Base-by-base conservation (phyloP, 2,797 vertebrate species). In the Novumbra hubbsi region DNA sequence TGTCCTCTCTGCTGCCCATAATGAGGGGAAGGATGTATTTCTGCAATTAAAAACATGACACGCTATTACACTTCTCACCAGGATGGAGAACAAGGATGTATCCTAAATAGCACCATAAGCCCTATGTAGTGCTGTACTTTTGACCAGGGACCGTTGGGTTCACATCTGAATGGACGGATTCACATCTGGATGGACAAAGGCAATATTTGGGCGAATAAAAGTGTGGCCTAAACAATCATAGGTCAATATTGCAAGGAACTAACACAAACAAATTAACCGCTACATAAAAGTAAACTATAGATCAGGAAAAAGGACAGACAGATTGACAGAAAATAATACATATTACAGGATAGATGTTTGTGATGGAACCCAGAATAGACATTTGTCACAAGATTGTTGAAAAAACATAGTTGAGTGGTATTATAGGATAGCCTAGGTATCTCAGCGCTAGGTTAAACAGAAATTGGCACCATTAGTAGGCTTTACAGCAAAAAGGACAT, bases 21-120 rank as follows among this genome's bases (percentile, higher is more conserved):
- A 99, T 94, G 90, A 99, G 95, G 89, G 98, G 98, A 88, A 98
- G 94, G 94, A 99, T 94, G 93, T 98, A 98, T 93, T 96, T 98
- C 98, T 99, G 91, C 87, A 94, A 90, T 94, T 94, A 94, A 94
- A 94, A 93, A 87, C 90, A 89, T 77, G 91, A 91, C 90, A 94
- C 85, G 87, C 89, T 89, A 91, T 94, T 92, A 94, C 83, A 82
- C 78, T 75, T 75, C 66, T 71, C 71, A 67, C 66, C 71, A 75
- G 74, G 79, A 74, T 14, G 32, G 66, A 34, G 52, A 32, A 32
- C 16, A 21, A 27, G 38, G 17, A 30, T 28, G 2, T 1, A 3
- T 60, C 19, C 55, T 60, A 60, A 60, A 60, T 12, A 12, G 55
- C 19, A 60, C 55, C 55, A 21, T 4, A 21, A 21, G 7, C 55